phyloP scores from a whole-genome alignment of 2,888 invertebrate species.

The Margaritifera margaritifera region DNA sequence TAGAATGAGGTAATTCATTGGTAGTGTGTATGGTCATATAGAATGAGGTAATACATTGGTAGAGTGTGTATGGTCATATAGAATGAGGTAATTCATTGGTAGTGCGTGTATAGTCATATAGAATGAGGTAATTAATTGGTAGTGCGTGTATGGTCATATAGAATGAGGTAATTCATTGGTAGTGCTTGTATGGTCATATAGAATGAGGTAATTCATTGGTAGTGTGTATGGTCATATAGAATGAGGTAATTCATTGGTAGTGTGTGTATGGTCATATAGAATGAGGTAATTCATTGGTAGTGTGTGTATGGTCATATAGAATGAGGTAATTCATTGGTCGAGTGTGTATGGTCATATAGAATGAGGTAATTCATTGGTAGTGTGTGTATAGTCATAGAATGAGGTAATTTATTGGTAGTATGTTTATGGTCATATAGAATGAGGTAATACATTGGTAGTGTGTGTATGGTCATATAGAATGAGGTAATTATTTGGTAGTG shows the following conservation, averaged over 20 bases:
- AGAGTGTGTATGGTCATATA: background rate
- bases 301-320: background rate
- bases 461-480: background rate
- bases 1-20: slow-evolving; percentile 47
- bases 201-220: slow-evolving; percentile 45
- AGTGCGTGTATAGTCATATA: background rate
- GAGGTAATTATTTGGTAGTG: slow-evolving; percentile 44
- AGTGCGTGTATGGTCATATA: background rate
- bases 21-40: background rate
- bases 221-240: background rate
- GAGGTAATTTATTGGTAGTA: slow-evolving; percentile 44
- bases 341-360: background rate
- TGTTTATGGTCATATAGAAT: background rate
- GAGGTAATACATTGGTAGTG: slow-evolving; percentile 44
- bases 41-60: slow-evolving; percentile 45
- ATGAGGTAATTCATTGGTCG: slow-evolving; percentile 44
- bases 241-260: slow-evolving; percentile 44
- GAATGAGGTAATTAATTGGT: slow-evolving; percentile 45
- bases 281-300: slow-evolving; percentile 44
- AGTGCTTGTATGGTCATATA: background rate
- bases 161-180: slow-evolving; percentile 45
- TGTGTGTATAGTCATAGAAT: background rate
- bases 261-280: background rate
- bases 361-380: slow-evolving; percentile 44
- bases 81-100: slow-evolving; percentile 45